Base-by-base conservation (phyloP, 2,113 vertebrate species). In the Meleagris gallopavo region DNA sequence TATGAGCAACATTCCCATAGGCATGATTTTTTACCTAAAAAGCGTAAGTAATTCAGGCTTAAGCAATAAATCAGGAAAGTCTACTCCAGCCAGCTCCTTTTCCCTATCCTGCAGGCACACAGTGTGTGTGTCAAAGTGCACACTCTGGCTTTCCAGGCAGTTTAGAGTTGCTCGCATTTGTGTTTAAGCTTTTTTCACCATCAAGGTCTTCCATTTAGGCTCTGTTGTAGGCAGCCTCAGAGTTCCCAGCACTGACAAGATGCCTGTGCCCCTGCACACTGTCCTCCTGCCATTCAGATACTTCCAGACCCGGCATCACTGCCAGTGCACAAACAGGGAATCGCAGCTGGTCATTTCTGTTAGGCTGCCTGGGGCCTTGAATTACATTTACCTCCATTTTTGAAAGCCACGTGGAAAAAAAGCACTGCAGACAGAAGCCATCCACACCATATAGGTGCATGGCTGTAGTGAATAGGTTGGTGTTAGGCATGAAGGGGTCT, bases 301-400 rank as follows among this genome's bases (percentile, higher is more conserved):
- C 45, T 65, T 55, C 40, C 10, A 29, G 29, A 45, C 19, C 32
- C 32, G 38, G 6, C 1, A 4, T 7, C 32, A 18, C 61, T 77
- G 20, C 30, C 30, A 0, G 24, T 2, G 1, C 43, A 5, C 9
- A 17, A 25, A 73, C 13, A 41, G 15, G 41, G 13, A 74, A 40
- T 74, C 3, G 1, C 1, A 17, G 24, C 38, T 10, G 24, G 25
- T 40, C 4, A 1, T 10, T 36, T 72, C 5, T 4, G 11, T 13
- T 66, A 76, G 52, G 62, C 40, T 19, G 69, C 24, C 62, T 29
- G 0, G 0, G 45, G 34, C 41, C 72, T 67, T 13, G 27, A 76
- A 50, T 1, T 43, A 7, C 14, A 45, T 12, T 25, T 40, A 36
- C 11, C 11, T 10, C 22, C 9, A 13, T 25, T 54, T 64, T 19